Evolutionary conservation across 1,140 invertebrate genomes (phyloP).

Genomic region (Cheumatopsyche charites): DNA sequence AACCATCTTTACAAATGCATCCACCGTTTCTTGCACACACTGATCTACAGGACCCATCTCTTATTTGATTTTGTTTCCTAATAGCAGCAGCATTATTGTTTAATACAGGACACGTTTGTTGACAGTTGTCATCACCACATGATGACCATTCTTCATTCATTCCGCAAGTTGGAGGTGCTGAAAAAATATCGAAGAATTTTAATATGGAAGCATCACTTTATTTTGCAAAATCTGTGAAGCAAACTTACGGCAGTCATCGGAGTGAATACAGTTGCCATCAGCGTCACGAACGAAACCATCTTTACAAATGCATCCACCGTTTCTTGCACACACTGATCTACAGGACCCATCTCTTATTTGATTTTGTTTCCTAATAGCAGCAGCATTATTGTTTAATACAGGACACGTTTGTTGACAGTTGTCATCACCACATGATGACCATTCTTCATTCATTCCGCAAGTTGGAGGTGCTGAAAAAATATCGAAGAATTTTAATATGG

Average conservation of each 20-base stretch:
- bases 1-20: conserved; percentile 31
- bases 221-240: no score
- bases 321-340: conserved; percentile 7
- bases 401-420: neutral
- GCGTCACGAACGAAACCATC: neutral
- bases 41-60: neutral
- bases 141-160: conserved; percentile 11
- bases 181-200: no score
- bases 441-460: no score
- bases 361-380: conserved; percentile 32
- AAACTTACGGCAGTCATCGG: conserved; percentile 39
- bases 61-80: neutral
- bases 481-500: no score
- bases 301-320: neutral
- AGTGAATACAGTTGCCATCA: conserved; percentile 32
- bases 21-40: neutral
- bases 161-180: no score
- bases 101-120: conserved; percentile 15
- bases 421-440: no score
- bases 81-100: no score
- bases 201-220: no score
- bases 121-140: conserved; percentile 31
- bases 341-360: conserved; percentile 16
- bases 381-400: no score
- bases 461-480: neutral